Evolutionary conservation across 2,113 vertebrate species (phyloP).

Genomic region (Arvicanthis niloticus): DNA sequence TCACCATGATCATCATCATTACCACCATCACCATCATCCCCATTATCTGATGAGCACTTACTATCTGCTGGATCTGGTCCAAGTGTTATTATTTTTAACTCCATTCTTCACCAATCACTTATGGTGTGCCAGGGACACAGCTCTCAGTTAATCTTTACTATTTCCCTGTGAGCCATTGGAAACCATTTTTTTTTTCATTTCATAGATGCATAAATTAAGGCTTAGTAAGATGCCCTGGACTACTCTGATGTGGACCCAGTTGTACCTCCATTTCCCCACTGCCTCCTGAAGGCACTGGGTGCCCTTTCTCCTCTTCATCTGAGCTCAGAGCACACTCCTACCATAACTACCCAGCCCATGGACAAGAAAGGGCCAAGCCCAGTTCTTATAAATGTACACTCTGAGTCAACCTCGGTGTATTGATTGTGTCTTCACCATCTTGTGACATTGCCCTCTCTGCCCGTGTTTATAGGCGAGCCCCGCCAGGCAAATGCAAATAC

Average conservation of each 20-base stretch:
- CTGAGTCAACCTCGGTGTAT: not conserved
- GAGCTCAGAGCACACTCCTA: not conserved
- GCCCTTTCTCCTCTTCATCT: not conserved
- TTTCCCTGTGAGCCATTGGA: not conserved
- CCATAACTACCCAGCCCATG: not conserved
- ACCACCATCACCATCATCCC: not conserved
- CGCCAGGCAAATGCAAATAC: constrained; percentile 91
- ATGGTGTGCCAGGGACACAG: not conserved
- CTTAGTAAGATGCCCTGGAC: not conserved
- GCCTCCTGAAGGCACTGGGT: not conserved
- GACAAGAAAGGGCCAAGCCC: not conserved
- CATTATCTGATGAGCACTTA: not conserved
- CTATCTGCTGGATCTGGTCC: not conserved
- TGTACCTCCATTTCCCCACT: not conserved
- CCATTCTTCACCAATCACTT: not conserved
- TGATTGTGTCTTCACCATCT: not conserved
- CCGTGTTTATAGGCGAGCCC: constrained; percentile 88
- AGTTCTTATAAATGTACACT: fast-evolving
- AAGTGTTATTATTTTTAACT: not conserved
- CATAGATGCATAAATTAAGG: not conserved
- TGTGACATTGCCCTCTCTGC: not conserved
- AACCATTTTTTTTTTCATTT: not conserved
- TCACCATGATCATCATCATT: not conserved
- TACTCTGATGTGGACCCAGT: not conserved
- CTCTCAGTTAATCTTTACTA: not conserved